Percentiles rank a stretch among this genome's conserved stretches.
Evolutionary conservation across 2,113 vertebrate genomes (phyloP).

Genomic region (Tragelaphus imberbis): DNA sequence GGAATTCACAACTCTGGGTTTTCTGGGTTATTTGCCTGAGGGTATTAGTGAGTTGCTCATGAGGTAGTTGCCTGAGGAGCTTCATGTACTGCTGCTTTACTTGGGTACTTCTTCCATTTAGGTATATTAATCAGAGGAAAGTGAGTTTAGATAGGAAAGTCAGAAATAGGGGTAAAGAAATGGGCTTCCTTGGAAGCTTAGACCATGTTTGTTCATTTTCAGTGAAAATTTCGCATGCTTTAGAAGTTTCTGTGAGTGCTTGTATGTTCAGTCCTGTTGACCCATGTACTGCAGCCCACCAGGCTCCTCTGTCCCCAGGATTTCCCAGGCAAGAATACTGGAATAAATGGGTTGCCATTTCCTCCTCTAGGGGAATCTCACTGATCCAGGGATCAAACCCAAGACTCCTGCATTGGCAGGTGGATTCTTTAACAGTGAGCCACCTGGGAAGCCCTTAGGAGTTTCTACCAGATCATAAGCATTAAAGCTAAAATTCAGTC

Average conservation of each 20-base stretch:
- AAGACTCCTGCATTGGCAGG: not conserved
- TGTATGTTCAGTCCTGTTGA: not conserved
- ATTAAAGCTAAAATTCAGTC: not conserved
- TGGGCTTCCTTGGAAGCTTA: not conserved
- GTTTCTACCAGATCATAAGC: not conserved
- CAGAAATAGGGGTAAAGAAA: not conserved
- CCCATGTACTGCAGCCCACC: not conserved
- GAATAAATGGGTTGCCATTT: not conserved
- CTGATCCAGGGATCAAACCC: not conserved
- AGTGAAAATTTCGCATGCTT: not conserved
- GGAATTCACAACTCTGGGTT: slow-evolving; percentile 45
- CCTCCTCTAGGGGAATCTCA: not conserved
- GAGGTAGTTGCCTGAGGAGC: not conserved
- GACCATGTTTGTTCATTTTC: not conserved
- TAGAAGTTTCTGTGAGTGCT: not conserved
- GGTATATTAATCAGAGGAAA: not conserved
- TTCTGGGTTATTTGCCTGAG: slow-evolving; percentile 1
- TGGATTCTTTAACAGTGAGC: not conserved
- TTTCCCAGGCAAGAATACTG: not conserved
- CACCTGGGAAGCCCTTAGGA: not conserved
- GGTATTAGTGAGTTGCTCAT: not conserved
- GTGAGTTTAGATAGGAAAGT: not conserved
- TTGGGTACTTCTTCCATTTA: not conserved
- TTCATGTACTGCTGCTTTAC: not conserved
- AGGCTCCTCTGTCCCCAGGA: not conserved